A percentile compares a stretch with the other conserved stretches of the same genome.
phyloP scores from a whole-genome alignment of 2,797 vertebrate species.

The Notolepis coatsorum region DNA sequence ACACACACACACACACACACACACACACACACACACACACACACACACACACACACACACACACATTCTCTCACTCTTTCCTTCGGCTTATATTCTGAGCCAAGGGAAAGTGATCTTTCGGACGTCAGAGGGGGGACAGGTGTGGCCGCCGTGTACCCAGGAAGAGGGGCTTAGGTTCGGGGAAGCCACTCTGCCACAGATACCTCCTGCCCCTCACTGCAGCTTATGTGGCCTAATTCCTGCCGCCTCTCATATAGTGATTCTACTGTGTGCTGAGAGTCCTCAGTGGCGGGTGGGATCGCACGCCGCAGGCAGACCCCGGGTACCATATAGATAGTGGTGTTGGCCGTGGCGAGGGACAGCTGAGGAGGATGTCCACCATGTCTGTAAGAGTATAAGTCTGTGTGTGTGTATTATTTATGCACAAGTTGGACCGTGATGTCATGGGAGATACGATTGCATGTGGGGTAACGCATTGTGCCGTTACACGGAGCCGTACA shows the following conservation, averaged over 20 bases:
- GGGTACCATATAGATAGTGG: slow-evolving; percentile 18
- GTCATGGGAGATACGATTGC: slow-evolving; percentile 36
- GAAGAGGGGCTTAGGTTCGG: slow-evolving; percentile 58
- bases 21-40: slow-evolving; percentile 9
- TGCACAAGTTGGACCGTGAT: slow-evolving; percentile 9
- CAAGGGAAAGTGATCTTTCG: slow-evolving; percentile 40
- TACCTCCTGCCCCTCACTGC: slow-evolving; percentile 19
- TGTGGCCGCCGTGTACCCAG: slow-evolving; percentile 51
- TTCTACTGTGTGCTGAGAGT: slow-evolving; percentile 20
- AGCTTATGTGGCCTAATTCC: slow-evolving; percentile 54
- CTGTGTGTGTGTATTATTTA: not conserved
- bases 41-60: not conserved
- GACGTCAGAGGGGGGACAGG: slow-evolving; percentile 49
- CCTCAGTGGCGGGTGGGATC: too few species aligned
- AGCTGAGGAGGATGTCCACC: slow-evolving; percentile 53
- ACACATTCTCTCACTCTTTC: not conserved
- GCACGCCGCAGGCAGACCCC: too few species aligned
- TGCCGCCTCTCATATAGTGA: slow-evolving; percentile 24
- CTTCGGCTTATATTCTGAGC: slow-evolving; percentile 20
- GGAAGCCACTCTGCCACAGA: slow-evolving; percentile 51
- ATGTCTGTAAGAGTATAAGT: slow-evolving; percentile 23
- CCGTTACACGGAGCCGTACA: too few species aligned
- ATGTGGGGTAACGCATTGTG: too few species aligned
- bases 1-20: slow-evolving; percentile 9
- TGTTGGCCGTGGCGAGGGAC: slow-evolving; percentile 25